Percentiles rank a stretch among this genome's conserved stretches.
Evolutionary conservation across 2,113 vertebrate genomes (phyloP).

Genomic region (Pterophyllum scalare): DNA sequence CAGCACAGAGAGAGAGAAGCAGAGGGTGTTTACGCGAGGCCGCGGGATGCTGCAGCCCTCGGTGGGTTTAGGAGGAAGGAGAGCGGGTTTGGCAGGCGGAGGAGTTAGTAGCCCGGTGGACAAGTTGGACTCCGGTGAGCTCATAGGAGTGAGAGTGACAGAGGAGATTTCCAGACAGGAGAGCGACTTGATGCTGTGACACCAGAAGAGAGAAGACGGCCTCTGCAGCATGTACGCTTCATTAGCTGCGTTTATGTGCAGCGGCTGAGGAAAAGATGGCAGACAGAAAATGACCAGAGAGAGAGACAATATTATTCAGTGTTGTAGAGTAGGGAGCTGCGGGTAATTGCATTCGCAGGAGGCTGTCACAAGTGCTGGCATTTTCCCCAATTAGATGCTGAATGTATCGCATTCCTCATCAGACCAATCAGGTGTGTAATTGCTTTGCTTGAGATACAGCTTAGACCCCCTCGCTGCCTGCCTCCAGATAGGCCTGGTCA

Average conservation of each 20-base stretch:
- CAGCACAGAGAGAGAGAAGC: conserved; percentile 18
- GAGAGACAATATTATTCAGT: conserved; percentile 27
- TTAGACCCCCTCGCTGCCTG: background rate
- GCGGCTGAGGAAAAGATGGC: conserved; percentile 85
- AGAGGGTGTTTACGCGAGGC: conserved; percentile 84
- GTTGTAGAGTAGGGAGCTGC: background rate
- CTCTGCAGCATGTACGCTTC: conserved; percentile 87
- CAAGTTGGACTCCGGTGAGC: conserved; percentile 88
- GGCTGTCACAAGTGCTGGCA: conserved; percentile 4
- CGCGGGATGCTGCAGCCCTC: conserved; percentile 86
- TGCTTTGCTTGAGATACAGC: conserved; percentile 30
- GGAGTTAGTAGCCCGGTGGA: conserved; percentile 87
- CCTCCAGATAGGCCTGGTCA: conserved; percentile 2
- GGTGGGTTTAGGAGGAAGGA: conserved; percentile 79
- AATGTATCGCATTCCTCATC: conserved; percentile 41
- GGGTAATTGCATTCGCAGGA: conserved; percentile 24
- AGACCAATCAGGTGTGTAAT: conserved; percentile 64
- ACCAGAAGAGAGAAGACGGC: conserved; percentile 90
- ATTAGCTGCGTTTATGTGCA: conserved; percentile 85
- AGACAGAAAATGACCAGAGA: conserved; percentile 66
- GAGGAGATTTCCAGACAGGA: conserved; percentile 93
- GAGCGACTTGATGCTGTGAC: conserved; percentile 85
- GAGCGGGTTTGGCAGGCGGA: conserved; percentile 84
- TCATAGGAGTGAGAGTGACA: conserved; percentile 90
- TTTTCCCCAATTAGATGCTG: conserved; percentile 19